Evolutionary conservation across 1,140 invertebrate species (phyloP).

Genomic region (Nephila pilipes): DNA sequence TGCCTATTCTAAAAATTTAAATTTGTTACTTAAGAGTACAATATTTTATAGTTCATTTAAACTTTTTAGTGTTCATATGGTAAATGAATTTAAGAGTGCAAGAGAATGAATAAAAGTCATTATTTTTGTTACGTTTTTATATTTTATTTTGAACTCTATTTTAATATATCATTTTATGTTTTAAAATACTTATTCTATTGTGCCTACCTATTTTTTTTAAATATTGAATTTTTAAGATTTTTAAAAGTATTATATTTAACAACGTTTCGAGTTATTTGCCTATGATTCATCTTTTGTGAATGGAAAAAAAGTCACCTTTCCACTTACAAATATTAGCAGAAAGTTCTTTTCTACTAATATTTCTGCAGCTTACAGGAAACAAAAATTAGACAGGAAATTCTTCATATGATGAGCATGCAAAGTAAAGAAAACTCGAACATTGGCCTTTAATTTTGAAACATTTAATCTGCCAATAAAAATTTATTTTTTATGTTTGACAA

Average conservation of each 20-base stretch:
- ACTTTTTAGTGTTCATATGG: background rate
- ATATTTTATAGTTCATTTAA: background rate
- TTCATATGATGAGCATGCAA: no score
- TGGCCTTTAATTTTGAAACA: no score
- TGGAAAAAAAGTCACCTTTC: background rate
- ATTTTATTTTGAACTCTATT: constrained; percentile 1
- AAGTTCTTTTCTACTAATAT: no score
- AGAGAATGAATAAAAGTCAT: background rate
- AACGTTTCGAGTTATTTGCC: background rate
- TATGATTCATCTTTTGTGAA: background rate
- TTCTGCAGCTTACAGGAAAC: no score
- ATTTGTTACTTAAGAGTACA: background rate
- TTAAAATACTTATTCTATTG: background rate
- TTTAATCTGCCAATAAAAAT: background rate
- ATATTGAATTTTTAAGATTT: background rate
- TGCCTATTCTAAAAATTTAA: background rate
- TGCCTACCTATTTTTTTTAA: constrained; percentile 12
- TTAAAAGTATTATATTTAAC: background rate
- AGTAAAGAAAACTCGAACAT: no score
- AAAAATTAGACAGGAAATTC: no score
- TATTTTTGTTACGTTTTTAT: constrained; percentile 19
- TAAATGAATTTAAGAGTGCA: background rate
- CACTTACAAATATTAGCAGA: background rate
- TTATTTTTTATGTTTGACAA: background rate
- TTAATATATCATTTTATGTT: background rate